phyloP scores from a whole-genome alignment of 1,140 invertebrate species.

The Helicoverpa armigera region DNA sequence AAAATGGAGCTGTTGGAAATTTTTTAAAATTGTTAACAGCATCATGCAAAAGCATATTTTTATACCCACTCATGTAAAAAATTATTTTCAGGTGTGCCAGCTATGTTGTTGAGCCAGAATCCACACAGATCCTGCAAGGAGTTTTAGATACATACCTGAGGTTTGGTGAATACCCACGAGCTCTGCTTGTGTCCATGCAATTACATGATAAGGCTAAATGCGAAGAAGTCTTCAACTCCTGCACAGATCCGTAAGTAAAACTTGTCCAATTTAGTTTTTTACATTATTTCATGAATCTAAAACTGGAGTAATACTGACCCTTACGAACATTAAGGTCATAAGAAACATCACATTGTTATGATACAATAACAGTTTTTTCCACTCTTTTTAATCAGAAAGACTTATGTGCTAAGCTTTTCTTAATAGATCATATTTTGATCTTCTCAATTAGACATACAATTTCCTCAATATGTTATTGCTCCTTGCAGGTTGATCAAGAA shows the following conservation, averaged over 20 bases:
- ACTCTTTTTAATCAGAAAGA: too few relatives aligned
- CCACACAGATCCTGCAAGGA: slow-evolving; percentile 94
- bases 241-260: slow-evolving; percentile 93
- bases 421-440: too few relatives aligned
- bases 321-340: too few relatives aligned
- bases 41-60: background rate
- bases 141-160: slow-evolving; percentile 96
- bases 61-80: background rate
- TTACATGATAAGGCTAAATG: slow-evolving; percentile 95
- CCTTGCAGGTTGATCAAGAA: slow-evolving; percentile 93
- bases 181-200: slow-evolving; percentile 97
- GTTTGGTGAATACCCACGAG: slow-evolving; percentile 98
- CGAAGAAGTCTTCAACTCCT: slow-evolving; percentile 95
- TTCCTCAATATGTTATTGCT: slow-evolving; percentile 31
- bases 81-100: slow-evolving; percentile 94
- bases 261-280: background rate
- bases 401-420: background rate
- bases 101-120: slow-evolving; percentile 99
- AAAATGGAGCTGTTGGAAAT: too few relatives aligned
- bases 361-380: too few relatives aligned
- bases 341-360: too few relatives aligned
- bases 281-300: too few relatives aligned
- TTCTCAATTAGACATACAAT: slow-evolving; percentile 24
- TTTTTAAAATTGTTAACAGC: background rate
- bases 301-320: too few relatives aligned